Percentiles rank a stretch among this genome's conserved stretches.
Conservation (phyloP, 2,888 invertebrate species). For the Blera fallax region DNA sequence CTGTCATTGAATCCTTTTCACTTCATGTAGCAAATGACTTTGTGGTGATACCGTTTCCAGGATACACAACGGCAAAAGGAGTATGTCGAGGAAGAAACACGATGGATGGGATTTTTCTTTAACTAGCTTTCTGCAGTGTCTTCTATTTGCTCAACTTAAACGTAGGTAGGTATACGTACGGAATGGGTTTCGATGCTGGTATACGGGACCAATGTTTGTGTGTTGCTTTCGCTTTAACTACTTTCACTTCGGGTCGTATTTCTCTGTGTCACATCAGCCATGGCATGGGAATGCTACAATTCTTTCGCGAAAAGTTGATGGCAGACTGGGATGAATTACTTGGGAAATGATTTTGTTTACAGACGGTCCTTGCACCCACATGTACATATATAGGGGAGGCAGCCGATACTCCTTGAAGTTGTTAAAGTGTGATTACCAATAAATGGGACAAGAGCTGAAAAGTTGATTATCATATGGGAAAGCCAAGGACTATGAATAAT, state of each 20-base stretch:
- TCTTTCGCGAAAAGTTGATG: background rate
- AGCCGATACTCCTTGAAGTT: background rate
- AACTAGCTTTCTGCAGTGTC: constrained; percentile 49
- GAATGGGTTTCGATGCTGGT: background rate
- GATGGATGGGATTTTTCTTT: constrained; percentile 36
- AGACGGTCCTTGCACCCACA: background rate
- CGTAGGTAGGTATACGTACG: background rate
- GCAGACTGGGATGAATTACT: background rate
- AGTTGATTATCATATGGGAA: too few relatives aligned
- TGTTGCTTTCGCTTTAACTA: background rate
- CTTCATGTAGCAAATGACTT: constrained; percentile 60
- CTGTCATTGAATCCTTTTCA: constrained; percentile 53
- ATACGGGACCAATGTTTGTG: background rate
- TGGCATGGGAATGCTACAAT: background rate
- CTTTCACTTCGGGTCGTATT: background rate
- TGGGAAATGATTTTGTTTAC: background rate
- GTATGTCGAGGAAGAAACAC: background rate
- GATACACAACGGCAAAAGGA: background rate
- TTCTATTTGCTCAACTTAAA: constrained; percentile 31
- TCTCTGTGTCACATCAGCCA: background rate
- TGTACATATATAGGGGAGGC: background rate
- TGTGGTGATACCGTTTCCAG: constrained; percentile 43
- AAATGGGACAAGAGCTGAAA: too few relatives aligned
- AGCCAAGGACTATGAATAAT: too few relatives aligned
- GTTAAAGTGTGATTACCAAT: too few relatives aligned